These are phyloP conservation scores for Heterocephalus glaber DNA, from an alignment of 2,113 vertebrate species.

Conservation along the genomic window DNA sequence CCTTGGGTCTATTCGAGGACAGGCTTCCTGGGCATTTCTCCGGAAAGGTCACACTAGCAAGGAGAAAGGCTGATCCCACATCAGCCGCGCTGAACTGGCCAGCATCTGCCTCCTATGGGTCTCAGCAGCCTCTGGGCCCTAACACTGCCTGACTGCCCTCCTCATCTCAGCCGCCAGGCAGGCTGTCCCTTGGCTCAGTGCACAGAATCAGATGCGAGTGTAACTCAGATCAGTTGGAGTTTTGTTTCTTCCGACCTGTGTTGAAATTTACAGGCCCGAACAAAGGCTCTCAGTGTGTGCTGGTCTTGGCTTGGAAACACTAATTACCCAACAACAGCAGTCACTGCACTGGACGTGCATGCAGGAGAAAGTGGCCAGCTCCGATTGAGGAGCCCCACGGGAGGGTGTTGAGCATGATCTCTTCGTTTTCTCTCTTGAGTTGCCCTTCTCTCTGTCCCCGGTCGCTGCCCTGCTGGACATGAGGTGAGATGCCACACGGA, in stretches of 20 bases:
- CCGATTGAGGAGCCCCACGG: constrained; percentile 19
- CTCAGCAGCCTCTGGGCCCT: not conserved
- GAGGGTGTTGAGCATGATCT: not conserved
- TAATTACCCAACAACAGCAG: constrained; percentile 44
- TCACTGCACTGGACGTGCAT: constrained; percentile 53
- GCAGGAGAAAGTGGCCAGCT: not conserved
- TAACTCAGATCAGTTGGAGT: constrained; percentile 59
- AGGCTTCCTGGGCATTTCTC: not conserved
- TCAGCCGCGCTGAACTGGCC: fast-evolving
- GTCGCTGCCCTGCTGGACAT: not conserved
- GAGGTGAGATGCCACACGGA: not conserved
- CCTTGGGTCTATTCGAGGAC: not conserved
- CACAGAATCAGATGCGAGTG: not conserved
- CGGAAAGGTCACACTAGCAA: not conserved
- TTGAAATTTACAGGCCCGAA: constrained; percentile 68
- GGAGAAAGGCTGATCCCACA: not conserved
- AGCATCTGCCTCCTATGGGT: not conserved
- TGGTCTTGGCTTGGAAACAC: constrained; percentile 63
- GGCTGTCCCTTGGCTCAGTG: not conserved
- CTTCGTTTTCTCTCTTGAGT: constrained; percentile 43
- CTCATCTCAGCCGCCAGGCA: not conserved
- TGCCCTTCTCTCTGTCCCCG: not conserved
- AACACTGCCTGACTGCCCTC: not conserved
- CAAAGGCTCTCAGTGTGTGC: constrained; percentile 70
- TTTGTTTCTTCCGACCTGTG: constrained; percentile 70